Base-by-base conservation (phyloP, 1,140 invertebrate species). In the Drosophila hydei region DNA sequence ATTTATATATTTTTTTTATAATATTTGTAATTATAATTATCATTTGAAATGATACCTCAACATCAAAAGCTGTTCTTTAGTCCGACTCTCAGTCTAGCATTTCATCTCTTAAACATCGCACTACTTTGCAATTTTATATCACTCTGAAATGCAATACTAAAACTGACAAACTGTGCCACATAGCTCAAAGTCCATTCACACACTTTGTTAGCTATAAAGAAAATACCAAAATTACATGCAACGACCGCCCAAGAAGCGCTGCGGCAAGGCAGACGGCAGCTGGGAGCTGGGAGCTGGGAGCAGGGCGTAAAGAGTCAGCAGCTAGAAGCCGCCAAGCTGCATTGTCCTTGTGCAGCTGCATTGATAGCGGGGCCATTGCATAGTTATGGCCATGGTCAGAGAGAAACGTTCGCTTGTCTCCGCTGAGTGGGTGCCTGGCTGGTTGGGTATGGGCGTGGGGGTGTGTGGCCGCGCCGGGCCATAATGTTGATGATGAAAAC, bases 401-500 rank as follows among this genome's bases (percentile, higher is more conserved):
- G 65, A 38, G 25, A 52, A n/a, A 27, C 69, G 25, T 52, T 19
- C 14, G 25, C 33, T 33, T 59, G 56, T 62, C 43, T 63, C 52
- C 48, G 59, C 21, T 27, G 63, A 43, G 69, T 62, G 63, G 63
- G 55, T 55, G 51, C 14, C 14, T 40, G 38, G 14, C n/a, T 16
- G 18, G 18, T 19, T 18, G 19, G 9, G 12, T 38, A 19, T 18
- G n/a, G 1, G 36, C n/a, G 36, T 14, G 52, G 7, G 38, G 3
- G 38, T 23, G 21, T 21, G 36, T 51, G 40, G 4, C 43, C 60
- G 61, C 73, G 65, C 55, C 25, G 60, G 38, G 64, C 65, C 67
- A 77, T 80, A 78, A 80, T 80, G 75, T 77, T 77, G 67, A 78
- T 78, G 75, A 75, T 75, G 72, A 69, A 75, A 78, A 72, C 69